Base-by-base conservation (phyloP, 2,797 vertebrate species). In the Typhlichthys subterraneus region DNA sequence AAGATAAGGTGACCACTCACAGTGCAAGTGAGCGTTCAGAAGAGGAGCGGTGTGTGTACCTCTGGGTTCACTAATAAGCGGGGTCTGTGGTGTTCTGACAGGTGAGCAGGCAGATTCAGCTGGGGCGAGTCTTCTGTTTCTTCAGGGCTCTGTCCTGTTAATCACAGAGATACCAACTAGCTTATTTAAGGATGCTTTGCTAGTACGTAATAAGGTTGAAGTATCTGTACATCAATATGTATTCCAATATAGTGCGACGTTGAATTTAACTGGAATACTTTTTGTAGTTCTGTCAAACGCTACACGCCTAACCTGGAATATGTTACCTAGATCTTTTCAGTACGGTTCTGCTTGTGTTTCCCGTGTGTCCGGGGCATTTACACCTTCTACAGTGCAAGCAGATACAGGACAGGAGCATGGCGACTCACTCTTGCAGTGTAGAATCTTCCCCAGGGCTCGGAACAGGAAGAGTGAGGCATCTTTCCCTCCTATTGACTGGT, bases 401-500 rank as follows among this genome's bases (percentile, higher is more conserved):
- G 7, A 6, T 38, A 9, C 8, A 38, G 8, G 33, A 38, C 6
- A 38, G 33, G 33, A 9, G 33, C 33, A 38, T 38, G 33, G 12
- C 1, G 7, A 83, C 95, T 94, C 91, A 98, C 97, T 93, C 95
- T 98, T 99, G 88, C 95, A 96, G 84, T 99, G 95, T 12, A 99
- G 87, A 80, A 99, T 96, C 86, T 97, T 99, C 12, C 97, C 97
- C 79, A 99, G 83, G 12, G 96, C 97, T 89, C 96, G 92, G 87
- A 99, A 99, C 62, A 99, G 93, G 76, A 98, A 98, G 45, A 99
- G 92, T 42, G 95, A 96, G 12, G 92, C 88, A 75, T 99, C 97
- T 84, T 96, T 98, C 70, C 94, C 94, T 72, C 97, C 96, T 49
- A 98, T 91, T 8, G 94, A 85, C 83, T 90, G 95, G 46, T 89